Evolutionary conservation across 2,888 invertebrate genomes (phyloP), one percentile per base, ranked within the genome.

Genomic region (Drosophila borealis): DNA sequence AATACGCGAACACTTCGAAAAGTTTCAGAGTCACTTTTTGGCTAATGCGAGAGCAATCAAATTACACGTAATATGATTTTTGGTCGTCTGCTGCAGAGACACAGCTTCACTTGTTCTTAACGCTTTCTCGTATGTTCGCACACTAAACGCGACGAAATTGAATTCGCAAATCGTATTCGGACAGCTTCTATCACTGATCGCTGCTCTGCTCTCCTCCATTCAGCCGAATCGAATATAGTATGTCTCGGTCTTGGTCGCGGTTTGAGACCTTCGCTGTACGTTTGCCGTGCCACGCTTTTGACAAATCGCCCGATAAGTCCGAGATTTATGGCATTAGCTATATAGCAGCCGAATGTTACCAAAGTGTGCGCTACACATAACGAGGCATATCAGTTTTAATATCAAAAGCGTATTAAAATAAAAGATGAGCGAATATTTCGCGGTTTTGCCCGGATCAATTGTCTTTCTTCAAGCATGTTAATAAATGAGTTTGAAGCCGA

Each of bases 281-380:
- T 56, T 67, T 69, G 80, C 66, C 60, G 56, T 66, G 81, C 76
- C 78, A 83, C 81, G 77, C 81, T 86, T 88, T 83, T 84, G 89
- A 84, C 89, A 84, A 88, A 88, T 84, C 87, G 76, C 46, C 84
- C 74, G 87, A 88, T 80, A 86, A 86, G 66, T 81, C 66, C 44
- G 74, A 88, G 87, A 84, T 88, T 84, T 84, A 84, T 88, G 70
- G 53, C 78, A 39, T 48, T 57, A 50, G 34, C 39, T 54, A 51
- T 62, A 70, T 34, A 42, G 46, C 63, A 25, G 49, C 9, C 55
- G 34, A 74, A 33, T 39, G 72, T 62, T 72, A 59, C 34, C 29
- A 53, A 34, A 74, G 49, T 59, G 34, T 50, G 44, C 68, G 36
- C 56, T 70, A 41, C 36, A 25, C 4, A 39, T 0, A 10, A 6